These are phyloP conservation scores for Malurus melanocephalus DNA, from an alignment of 2,113 vertebrate genomes.

Conservation along the genomic window DNA sequence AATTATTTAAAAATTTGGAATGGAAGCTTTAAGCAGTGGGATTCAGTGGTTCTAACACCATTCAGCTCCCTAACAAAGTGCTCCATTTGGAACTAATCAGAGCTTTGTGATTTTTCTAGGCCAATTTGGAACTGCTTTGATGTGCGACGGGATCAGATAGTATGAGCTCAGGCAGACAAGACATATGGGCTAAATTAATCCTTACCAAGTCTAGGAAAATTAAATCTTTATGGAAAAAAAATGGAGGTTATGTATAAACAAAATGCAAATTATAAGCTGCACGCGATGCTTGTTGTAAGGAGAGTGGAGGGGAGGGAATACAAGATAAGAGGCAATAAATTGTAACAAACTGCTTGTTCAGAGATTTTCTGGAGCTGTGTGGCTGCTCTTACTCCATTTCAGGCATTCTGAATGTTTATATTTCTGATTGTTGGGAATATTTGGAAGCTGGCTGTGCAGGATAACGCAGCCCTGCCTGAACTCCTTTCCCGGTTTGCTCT, in stretches of 20 bases:
- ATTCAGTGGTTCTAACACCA: conserved; percentile 4
- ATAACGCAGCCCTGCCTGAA: background rate
- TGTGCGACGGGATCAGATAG: conserved; percentile 61
- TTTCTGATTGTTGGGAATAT: background rate
- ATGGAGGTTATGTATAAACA: conserved; percentile 14
- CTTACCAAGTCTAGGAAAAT: conserved; percentile 53
- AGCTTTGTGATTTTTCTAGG: conserved; percentile 16
- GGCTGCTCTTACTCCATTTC: background rate
- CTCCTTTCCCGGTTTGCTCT: background rate
- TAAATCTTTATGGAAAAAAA: conserved; percentile 53
- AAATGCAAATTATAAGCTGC: conserved; percentile 15
- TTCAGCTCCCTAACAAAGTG: conserved; percentile 4
- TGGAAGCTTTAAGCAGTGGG: background rate
- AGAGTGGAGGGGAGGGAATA: conserved; percentile 1
- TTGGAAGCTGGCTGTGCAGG: background rate
- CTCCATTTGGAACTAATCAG: conserved; percentile 49
- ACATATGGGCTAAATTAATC: conserved; percentile 63
- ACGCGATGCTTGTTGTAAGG: background rate
- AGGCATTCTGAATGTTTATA: background rate
- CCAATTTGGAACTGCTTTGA: conserved; percentile 30
- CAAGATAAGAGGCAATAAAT: background rate
- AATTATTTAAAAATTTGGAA: background rate
- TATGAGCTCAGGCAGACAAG: conserved; percentile 29
- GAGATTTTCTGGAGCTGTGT: background rate
- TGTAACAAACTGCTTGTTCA: background rate